Base-by-base conservation (phyloP, 2,888 invertebrate genomes). In the Drosophila kokeensis region DNA sequence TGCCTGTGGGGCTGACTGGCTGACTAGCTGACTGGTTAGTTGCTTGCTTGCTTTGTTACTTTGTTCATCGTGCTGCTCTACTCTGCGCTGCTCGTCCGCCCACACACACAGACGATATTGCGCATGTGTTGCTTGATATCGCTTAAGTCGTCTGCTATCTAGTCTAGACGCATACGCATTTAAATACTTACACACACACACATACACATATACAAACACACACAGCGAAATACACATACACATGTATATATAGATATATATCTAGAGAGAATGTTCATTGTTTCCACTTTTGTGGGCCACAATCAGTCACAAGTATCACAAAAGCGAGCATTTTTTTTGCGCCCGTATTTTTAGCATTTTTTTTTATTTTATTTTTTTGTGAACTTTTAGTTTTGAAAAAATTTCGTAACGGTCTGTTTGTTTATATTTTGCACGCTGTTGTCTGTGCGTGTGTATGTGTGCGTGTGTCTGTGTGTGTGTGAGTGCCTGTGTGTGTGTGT, bases 141-240 rank as follows among this genome's bases (percentile, higher is more conserved):
- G 81, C 89, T 90, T 87, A 90, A 88, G 87, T 90, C 85, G 91
- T 91, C 91, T 91, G 91, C 89, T 91, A 89, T 90, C 91, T 90
- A 84, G 91, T 91, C 91, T 91, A 91, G 91, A 92, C 91, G 76
- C 70, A 79, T 76, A 79, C 76, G 72, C 73, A 72, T 65, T 69
- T 55, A 54, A 61, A 53, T 48, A 68, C 40, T 58, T 54, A 63
- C n/a, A 53, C 63, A 50, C 34, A 18, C 53, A 61, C 40, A n/a
- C 45, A 50, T 4, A 21, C 62, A 53, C 40, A 72, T 49, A 63
- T 15, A 48, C 65, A 49, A 27, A 18, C 53, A 63, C 36, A 30
- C 27, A 59, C 7, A 32, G 32, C 32, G 32, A 32, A 32, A 32
- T 32, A 27, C 60, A 53, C 38, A 45, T 29, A 48, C 54, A 62